These are phyloP conservation scores for Pseudomugil tenellus DNA, from an alignment of 2,797 vertebrate species.

Conservation along the genomic window DNA sequence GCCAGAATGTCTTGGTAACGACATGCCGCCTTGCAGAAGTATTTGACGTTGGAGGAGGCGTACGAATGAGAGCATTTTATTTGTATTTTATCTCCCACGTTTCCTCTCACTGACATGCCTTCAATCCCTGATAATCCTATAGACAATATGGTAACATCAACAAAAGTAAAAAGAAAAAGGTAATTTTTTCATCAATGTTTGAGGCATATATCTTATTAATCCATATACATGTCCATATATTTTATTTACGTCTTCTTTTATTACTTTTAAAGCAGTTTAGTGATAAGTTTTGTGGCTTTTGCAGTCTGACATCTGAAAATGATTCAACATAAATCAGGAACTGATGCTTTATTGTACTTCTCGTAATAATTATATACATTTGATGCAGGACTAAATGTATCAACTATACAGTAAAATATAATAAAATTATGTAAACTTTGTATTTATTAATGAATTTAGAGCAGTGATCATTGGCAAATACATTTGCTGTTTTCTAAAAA, in stretches of 20 bases:
- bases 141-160: conserved; percentile 17
- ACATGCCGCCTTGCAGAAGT: conserved; percentile 63
- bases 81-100: background rate
- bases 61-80: conserved; percentile 50
- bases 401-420: background rate
- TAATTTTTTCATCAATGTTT: background rate
- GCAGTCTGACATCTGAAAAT: background rate
- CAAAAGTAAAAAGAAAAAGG: background rate
- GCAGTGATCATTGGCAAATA: background rate
- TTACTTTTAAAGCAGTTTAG: background rate
- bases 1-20: conserved; percentile 19
- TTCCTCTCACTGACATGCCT: conserved; percentile 21
- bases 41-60: conserved; percentile 53
- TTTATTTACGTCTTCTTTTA: too few species aligned
- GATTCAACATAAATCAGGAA: background rate
- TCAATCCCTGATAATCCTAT: conserved; percentile 37
- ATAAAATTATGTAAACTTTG: background rate
- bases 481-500: background rate
- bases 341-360: too few species aligned
- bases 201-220: too few species aligned
- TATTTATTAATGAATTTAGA: background rate
- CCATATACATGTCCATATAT: too few species aligned
- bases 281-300: background rate
- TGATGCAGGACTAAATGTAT: background rate
- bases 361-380: background rate